Conservation (phyloP, 2,113 vertebrate species). For the Gallinago media region DNA sequence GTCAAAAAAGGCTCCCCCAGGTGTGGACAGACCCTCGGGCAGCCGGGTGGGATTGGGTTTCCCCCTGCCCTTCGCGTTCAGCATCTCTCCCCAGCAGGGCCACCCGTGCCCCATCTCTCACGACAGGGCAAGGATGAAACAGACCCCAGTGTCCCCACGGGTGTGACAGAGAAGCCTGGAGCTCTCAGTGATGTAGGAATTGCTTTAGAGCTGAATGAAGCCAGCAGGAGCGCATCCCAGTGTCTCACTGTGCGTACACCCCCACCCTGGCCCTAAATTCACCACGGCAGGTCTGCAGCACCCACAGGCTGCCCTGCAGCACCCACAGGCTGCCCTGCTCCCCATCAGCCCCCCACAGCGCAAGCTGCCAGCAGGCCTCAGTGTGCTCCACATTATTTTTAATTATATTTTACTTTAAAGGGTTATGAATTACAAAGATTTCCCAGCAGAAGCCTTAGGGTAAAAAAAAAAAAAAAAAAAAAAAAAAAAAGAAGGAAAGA, state of each 20-base stretch:
- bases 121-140: fast-evolving
- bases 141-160: fast-evolving
- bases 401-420: constrained; percentile 61
- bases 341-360: neutral
- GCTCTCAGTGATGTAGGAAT: neutral
- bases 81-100: neutral
- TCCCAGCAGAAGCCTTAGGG: neutral
- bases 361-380: neutral
- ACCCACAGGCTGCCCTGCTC: neutral
- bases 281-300: neutral
- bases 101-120: fast-evolving
- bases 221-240: neutral
- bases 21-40: fast-evolving
- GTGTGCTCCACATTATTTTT: neutral
- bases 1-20: neutral
- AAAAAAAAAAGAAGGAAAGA: neutral
- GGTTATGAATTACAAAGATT: constrained; percentile 57
- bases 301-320: too few species aligned
- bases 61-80: neutral
- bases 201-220: neutral
- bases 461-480: neutral
- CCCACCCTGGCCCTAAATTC: fast-evolving
- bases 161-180: neutral
- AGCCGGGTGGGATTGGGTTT: neutral
- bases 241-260: fast-evolving